Base-by-base conservation (phyloP, 2,113 vertebrate species). In the Forbesichthys papilliferus region DNA sequence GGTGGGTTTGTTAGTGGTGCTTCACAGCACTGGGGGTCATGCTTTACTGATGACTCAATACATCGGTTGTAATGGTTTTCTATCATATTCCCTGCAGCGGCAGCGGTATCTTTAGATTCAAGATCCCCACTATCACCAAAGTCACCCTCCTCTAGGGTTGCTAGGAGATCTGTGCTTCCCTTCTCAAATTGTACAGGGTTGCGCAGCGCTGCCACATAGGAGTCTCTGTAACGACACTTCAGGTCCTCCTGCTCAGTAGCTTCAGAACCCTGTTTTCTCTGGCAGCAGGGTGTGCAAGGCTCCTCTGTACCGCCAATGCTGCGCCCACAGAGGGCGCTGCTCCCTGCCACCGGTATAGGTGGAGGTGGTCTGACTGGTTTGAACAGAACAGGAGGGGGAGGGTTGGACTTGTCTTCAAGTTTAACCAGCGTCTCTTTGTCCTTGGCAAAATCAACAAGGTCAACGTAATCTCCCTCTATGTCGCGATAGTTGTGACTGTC, bases 401-500 rank as follows among this genome's bases (percentile, higher is more conserved):
- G 68, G 46, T 85, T 73, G 48, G 49, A 53, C 18, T 62, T 67
- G 52, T 66, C 66, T 49, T 66, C 67, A 69, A 69, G 70, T 68
- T 82, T 78, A 14, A 61, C 61, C 11, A 75, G 67, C 51, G 61
- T 68, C 11, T 87, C 86, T 33, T 85, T 90, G 4, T 91, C 91
- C 80, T 89, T 93, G n/a, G 91, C 79, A 6, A 93, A 90, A 56
- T 94, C 93, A 73, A 98, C 82, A 48, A 98, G 91, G 68, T 96
- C 93, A n/a, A 99, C 96, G 1, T 98, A 98, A 59, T 98, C 96
- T 1, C 96, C 96, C 70, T 95, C 96, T 27, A 94, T 86, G 69
- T 95, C 92, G 71, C 86, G 89, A 83, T 83, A 90, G 69, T 79
- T 86, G 10, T 83, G 58, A 68, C 87, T 91, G 51, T 93, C 86